Conservation (phyloP, 2,113 vertebrate genomes). For the Petroica traversi region DNA sequence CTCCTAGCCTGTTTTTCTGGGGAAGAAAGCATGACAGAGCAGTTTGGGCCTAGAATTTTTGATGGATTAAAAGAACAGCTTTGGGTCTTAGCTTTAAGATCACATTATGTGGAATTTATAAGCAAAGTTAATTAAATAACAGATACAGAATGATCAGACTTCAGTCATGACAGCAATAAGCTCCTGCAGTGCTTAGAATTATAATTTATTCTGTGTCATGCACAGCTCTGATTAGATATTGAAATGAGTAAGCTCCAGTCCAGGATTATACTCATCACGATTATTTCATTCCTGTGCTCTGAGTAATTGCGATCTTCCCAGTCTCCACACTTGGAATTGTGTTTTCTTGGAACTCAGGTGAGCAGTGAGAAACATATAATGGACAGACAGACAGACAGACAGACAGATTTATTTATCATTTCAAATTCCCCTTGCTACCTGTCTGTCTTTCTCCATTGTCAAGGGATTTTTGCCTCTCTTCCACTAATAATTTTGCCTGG, state of each 20-base stretch:
- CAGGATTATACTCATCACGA: not conserved
- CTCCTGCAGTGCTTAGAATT: not conserved
- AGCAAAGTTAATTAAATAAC: not conserved
- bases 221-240: not conserved
- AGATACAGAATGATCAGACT: not conserved
- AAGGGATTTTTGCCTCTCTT: not conserved
- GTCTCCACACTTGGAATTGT: not conserved
- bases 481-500: not conserved
- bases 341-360: not conserved
- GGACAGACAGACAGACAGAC: not conserved
- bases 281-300: not conserved
- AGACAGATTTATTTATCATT: not conserved
- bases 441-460: not conserved
- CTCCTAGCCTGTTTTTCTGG: not conserved
- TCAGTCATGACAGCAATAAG: not conserved
- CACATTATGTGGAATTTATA: not conserved
- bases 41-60: not conserved
- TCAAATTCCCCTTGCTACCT: not conserved
- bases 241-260: not conserved
- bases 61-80: not conserved
- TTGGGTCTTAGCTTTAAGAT: not conserved
- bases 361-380: not conserved
- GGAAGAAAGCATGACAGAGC: not conserved
- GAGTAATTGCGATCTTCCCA: not conserved
- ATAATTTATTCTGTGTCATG: not conserved